Base-by-base conservation (phyloP, 1,140 invertebrate species). In the Drosophila rhopaloa region DNA sequence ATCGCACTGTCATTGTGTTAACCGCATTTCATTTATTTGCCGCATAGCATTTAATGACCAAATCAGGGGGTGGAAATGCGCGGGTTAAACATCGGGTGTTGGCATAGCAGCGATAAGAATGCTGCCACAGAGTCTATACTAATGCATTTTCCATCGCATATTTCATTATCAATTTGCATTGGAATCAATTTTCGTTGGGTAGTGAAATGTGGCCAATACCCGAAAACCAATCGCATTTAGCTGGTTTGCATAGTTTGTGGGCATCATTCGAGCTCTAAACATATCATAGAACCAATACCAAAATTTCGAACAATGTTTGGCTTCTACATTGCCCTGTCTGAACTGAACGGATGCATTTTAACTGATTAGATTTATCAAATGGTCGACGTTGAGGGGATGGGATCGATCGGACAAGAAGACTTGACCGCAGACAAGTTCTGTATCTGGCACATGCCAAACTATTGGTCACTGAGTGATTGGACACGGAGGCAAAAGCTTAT, bases 91-190 rank as follows among this genome's bases (percentile, higher is more conserved):
- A 14, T 8, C 13, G 43, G 35, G 65, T 71, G 65, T 71, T 57
- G 50, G 48, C 35, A 35, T 50, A 11, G 16, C 43, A 24, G 44
- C 67, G 19, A 50, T 71, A 58, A 71, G 65, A 71, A 71, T 43
- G 29, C 29, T 9, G n/a, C 29, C 44, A 6, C 44, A 13, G 65
- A 14, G 4, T 48, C 5, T 29, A 14, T 38, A 58, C 66, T 47
- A 70, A 55, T 70, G 66, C 65, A 40, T 72, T 71, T 58, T 40
- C 63, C 19, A 58, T 50, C 43, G 53, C 51, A 72, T 72, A 71
- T 72, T 71, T 72, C 66, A 58, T 72, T 72, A 72, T 72, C 66
- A 50, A 71, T 72, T 71, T 58, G 68, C 68, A 71, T 71, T 58
- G 53, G 32, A 71, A 41, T 71, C 68, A 50, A 58, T 71, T 70